Evolutionary conservation across 1,140 invertebrate genomes (phyloP), one percentile per base, ranked within the genome.

Genomic region (Drosophila eugracilis): DNA sequence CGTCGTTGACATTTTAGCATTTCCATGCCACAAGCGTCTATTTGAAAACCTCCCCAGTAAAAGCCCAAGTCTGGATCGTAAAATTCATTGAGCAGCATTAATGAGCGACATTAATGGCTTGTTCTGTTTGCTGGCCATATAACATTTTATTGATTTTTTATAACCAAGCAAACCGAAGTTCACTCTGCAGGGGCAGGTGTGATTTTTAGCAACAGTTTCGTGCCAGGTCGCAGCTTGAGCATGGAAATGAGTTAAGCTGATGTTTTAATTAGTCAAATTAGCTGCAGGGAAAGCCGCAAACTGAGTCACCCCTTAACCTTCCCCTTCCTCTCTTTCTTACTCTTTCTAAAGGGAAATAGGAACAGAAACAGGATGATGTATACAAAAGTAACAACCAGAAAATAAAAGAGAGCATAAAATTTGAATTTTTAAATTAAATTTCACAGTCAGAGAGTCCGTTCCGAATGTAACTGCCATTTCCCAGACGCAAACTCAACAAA

Each of bases 371-470:
- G 39, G 12, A 44, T n/a, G 36, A 17, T 17, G 15, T 15, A 15
- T 17, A 17, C 3, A 17, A 7, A 37, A 9, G 36, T 37, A 37
- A 17, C 14, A n/a, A n/a, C n/a, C n/a, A 15, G 37, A 50, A 48
- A 34, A 30, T 30, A 30, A 22, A 36, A 32, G 32, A 45, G 24
- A 59, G 55, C 77, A 80, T 57, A 66, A 86, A 78, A 86, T 86
- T 86, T 88, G 83, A 86, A 86, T 86, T 86, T 88, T 88, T 83
- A 88, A 88, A 88, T 88, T 88, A 83, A 88, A 88, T 88, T 88
- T 78, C 60, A 59, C 81, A 62, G 59, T 47, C 54, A 63, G 54
- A 71, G 50, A 53, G 34, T 44, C 21, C 53, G 53, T 49, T 74
- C n/a, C 42, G 73, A 80, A 59, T 85, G 81, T 86, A 86, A 86